Conservation (phyloP, 2,888 invertebrate species). For the Erebia palarica region DNA sequence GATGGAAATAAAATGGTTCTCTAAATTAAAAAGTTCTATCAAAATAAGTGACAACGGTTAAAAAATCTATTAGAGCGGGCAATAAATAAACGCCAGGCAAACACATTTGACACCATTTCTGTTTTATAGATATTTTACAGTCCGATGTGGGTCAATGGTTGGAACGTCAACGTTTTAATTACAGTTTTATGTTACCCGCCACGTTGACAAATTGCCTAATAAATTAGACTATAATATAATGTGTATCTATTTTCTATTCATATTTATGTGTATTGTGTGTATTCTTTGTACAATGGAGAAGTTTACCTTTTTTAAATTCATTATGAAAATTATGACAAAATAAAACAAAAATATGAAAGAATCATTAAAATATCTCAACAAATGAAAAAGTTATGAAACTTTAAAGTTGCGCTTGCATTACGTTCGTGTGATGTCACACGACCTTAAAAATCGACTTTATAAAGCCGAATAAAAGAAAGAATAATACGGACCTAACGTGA, state of each 20-base stretch:
- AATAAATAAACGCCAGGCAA: constrained; percentile 11
- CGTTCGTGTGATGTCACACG: too few species aligned
- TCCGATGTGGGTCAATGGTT: constrained; percentile 5
- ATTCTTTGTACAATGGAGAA: too few species aligned
- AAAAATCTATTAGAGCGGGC: not conserved
- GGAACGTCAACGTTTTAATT: constrained; percentile 10
- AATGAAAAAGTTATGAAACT: too few species aligned
- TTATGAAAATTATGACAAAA: too few species aligned
- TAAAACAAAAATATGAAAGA: too few species aligned
- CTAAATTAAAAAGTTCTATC: not conserved
- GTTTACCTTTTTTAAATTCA: too few species aligned
- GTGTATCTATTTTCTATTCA: not conserved
- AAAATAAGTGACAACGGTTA: not conserved
- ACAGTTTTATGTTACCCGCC: constrained; percentile 9
- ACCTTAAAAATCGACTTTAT: too few species aligned
- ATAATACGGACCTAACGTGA: too few species aligned
- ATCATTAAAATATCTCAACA: too few species aligned
- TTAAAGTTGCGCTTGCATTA: too few species aligned
- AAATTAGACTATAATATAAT: constrained; percentile 1
- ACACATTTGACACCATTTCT: constrained; percentile 18
- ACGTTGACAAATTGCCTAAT: constrained; percentile 9
- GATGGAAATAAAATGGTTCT: not conserved
- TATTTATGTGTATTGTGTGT: too few species aligned
- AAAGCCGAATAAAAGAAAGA: too few species aligned
- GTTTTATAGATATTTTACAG: constrained; percentile 18